A percentile compares a stretch with the other conserved stretches of the same genome.
Conservation (phyloP, 2,888 invertebrate species). For the Norana najaformis region DNA sequence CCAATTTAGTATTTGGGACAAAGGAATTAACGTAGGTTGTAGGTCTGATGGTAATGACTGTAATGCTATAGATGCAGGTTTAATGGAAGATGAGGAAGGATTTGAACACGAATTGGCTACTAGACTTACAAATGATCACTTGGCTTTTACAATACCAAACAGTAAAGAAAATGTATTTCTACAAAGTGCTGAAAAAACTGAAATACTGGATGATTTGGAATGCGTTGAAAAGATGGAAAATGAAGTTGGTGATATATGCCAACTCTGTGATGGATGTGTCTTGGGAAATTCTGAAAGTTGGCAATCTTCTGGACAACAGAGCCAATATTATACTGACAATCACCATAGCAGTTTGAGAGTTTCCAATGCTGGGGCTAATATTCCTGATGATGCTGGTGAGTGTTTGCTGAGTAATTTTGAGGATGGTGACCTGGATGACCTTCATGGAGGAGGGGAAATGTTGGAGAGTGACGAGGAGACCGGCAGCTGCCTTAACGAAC, state of each 20-base stretch:
- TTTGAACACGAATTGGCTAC: background rate
- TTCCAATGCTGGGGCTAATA: background rate
- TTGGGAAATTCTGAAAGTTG: background rate
- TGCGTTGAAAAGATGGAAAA: constrained; percentile 13
- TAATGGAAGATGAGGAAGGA: background rate
- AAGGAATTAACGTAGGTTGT: background rate
- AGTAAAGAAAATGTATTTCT: constrained; percentile 13
- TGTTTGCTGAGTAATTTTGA: background rate
- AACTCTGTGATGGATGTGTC: background rate
- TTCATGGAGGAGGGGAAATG: constrained; percentile 2
- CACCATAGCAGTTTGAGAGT: background rate
- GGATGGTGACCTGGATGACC: constrained; percentile 10
- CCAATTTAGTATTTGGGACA: background rate
- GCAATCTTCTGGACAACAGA: background rate
- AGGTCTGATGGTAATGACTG: background rate
- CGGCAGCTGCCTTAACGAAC: background rate
- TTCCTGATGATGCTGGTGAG: background rate
- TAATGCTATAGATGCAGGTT: background rate
- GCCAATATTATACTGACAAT: background rate
- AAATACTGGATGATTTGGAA: background rate
- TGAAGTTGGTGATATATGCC: background rate
- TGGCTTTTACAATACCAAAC: background rate
- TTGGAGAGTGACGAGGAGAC: background rate
- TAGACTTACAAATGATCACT: background rate
- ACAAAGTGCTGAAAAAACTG: background rate